phyloP scores from a whole-genome alignment of 2,797 vertebrate genomes.

The Cirrhinus mrigala region DNA sequence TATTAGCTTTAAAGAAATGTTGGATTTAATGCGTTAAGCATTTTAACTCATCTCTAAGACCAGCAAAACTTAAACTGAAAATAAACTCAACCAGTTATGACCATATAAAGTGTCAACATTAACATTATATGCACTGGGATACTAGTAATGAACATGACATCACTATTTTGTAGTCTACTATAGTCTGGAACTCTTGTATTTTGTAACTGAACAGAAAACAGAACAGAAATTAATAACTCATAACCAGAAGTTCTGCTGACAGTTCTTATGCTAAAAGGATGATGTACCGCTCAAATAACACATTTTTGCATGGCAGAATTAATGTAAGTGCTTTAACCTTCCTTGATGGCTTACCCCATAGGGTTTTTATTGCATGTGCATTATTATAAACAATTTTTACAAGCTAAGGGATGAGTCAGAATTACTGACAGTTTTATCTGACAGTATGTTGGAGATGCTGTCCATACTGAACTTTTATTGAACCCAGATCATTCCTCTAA shows the following conservation, averaged over 20 bases:
- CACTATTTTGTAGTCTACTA: not conserved
- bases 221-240: not conserved
- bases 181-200: not conserved
- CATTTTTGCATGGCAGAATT: not conserved
- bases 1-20: not conserved
- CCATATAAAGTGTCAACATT: not conserved
- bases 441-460: not conserved
- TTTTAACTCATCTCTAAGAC: not conserved
- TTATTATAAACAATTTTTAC: not conserved
- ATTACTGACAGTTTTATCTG: not conserved
- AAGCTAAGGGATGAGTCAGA: conserved; percentile 22
- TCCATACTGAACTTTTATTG: conserved; percentile 16
- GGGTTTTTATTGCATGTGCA: not conserved
- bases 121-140: not conserved
- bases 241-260: not conserved
- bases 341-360: not conserved
- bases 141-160: not conserved
- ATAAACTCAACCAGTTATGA: not conserved
- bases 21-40: not conserved
- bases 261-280: not conserved
- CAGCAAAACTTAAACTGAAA: not conserved
- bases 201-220: not conserved
- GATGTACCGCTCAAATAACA: not conserved
- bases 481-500: conserved; percentile 10
- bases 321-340: not conserved